Evolutionary conservation across 2,888 invertebrate species (phyloP), one percentile per base, ranked within the genome.

Genomic region (Hydrotaea cyrtoneurina): DNA sequence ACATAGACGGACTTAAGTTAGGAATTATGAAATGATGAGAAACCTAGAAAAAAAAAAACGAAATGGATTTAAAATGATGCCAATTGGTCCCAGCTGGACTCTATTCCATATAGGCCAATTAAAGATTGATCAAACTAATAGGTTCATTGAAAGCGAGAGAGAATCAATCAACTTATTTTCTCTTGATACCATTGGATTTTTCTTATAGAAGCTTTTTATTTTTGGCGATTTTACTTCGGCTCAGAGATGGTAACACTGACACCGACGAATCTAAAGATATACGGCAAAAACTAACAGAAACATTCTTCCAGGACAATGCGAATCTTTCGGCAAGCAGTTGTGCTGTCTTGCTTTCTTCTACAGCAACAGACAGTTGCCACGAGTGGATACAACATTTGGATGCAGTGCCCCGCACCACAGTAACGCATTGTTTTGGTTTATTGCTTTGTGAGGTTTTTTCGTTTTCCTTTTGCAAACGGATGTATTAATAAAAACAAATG

Each of bases 261-360:
- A 46, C 7, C 8, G n/a, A 46, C 23, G 19, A 8, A 69, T 13
- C 19, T 62, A 46, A 36, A 77, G 57, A 83, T 43, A 15, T 62
- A n/a, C 46, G 39, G 23, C 19, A 73, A 57, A 43, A 59, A 74
- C 11, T 17, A 26, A 39, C 50, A 74, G 39, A 43, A n/a, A 59
- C 64, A 53, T 31, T 76, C n/a, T 80, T 59, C 71, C 62, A 85
- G 69, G 55, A 80, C 79, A 77, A 81, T 75, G 55, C 80, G 75
- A 69, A 69, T 39, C 19, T 39, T 43, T n/a, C n/a, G n/a, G n/a
- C 21, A 11, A 69, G 46, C 69, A 69, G 21, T 46, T 23, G 69
- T 69, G 43, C 46, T 46, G 43, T 46, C 46, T 46, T 15, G 26
- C 19, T 21, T 36, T 21, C 39, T 11, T 66, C 11, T 66, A 36